Base-by-base conservation (phyloP, 2,797 vertebrate genomes). In the Chelidonichthys spinosus region DNA sequence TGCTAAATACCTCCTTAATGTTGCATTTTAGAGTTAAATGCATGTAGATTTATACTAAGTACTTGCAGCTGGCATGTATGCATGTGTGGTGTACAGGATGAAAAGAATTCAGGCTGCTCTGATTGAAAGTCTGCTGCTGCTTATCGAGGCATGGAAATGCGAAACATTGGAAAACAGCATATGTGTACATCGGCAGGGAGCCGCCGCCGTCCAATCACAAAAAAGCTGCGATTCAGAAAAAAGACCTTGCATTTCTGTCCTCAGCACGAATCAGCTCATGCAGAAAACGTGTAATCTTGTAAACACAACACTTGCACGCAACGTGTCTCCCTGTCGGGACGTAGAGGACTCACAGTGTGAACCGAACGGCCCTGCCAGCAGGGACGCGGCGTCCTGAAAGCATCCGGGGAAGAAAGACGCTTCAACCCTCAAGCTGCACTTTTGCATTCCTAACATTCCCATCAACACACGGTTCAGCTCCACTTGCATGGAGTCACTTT, bases 21-120 rank as follows among this genome's bases (percentile, higher is more conserved):
- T 64, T 66, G 40, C 37, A 35, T 62, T 58, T 54, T 55, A 32
- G 72, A 50, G 81, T 79, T 56, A 67, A 71, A 69, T 64, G 65
- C 17, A 5, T 39, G 17, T 55, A 32, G 37, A 56, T 53, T 73
- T 66, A 64, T 66, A 69, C 52, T 81, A 42, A 50, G 55, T 9
- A 9, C 7, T 49, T 79, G 37, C 42, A 37, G 62, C 47, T 44
- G 59, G 33, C 6, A 5, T 53, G 71, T 49, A 36, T 42, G 66
- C 0, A 15, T 43, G 47, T 53, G 53, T 25, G 4, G 18, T 18
- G n/a, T 33, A 17, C 66, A 25, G 25, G 25, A 25, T 25, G 25
- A 25, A 7, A 67, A 39, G 15, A 54, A 71, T 50, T 37, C 1
- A 36, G 0, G 49, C 37, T 17, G 1, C 53, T 64, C 14, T 59